A percentile compares a stretch with the other conserved stretches of the same genome.
Conservation (phyloP, 1,140 invertebrate species). For the Aphelenchoides besseyi region DNA sequence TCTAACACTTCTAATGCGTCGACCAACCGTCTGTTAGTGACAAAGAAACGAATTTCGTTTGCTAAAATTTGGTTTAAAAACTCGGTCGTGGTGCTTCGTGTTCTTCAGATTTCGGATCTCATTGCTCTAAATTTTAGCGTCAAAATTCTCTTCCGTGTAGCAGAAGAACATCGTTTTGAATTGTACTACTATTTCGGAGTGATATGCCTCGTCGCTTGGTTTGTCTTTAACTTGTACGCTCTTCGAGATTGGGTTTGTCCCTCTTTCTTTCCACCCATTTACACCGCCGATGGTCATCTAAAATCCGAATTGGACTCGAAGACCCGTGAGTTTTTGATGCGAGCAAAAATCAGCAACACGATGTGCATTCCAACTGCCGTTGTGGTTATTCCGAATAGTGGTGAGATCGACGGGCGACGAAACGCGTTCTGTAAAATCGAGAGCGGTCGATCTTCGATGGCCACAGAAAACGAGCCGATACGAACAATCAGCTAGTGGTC, state of each 20-base stretch:
- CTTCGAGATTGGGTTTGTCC: slow-evolving; percentile 10
- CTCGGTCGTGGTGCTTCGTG: not conserved
- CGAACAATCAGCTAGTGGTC: not conserved
- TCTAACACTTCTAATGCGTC: not conserved
- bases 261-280: not conserved
- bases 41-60: not conserved
- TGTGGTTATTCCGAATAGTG: no score
- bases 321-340: not conserved
- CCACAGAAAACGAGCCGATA: not conserved
- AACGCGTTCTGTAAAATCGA: not conserved
- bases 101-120: not conserved
- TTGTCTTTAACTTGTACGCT: slow-evolving; percentile 11
- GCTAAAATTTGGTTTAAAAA: not conserved
- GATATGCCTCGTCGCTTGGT: not conserved
- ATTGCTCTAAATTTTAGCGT: not conserved
- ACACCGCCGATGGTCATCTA: not conserved
- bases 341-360: not conserved
- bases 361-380: not conserved
- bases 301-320: not conserved
- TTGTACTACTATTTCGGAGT: slow-evolving; percentile 5
- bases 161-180: slow-evolving; percentile 32
- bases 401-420: not conserved
- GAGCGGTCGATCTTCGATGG: not conserved
- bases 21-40: not conserved
- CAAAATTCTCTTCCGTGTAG: slow-evolving; percentile 22